These are phyloP conservation scores for Agrochola lota DNA, from an alignment of 2,888 invertebrate genomes.

Conservation along the genomic window DNA sequence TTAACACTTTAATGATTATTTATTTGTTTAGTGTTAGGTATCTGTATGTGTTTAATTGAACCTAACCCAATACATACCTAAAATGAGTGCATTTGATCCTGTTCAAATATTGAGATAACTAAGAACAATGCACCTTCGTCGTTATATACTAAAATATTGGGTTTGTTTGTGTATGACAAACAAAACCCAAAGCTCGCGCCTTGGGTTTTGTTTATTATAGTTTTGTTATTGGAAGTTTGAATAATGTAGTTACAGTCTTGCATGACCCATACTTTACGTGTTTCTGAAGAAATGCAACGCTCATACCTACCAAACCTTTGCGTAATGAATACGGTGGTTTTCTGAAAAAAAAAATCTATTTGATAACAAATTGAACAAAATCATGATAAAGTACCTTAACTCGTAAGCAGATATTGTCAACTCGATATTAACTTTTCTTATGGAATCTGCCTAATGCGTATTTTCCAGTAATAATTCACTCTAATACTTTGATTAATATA, in stretches of 20 bases:
- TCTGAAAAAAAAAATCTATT: background rate
- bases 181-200: too few relatives aligned
- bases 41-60: background rate
- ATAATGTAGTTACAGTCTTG: background rate
- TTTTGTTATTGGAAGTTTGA: conserved; percentile 3
- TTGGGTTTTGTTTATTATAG: background rate
- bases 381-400: background rate
- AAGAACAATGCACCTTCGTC: conserved; percentile 21
- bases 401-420: background rate
- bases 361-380: background rate
- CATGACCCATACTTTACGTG: background rate
- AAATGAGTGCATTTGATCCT: conserved; percentile 3
- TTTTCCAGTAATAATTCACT: background rate
- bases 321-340: background rate
- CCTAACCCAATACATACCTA: background rate
- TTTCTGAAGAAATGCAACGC: background rate
- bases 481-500: background rate
- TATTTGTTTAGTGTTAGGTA: conserved; percentile 21
- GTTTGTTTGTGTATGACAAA: background rate
- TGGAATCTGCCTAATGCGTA: background rate
- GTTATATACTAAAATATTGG: background rate
- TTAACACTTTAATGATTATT: conserved; percentile 7
- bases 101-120: conserved; percentile 32
- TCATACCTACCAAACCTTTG: background rate
- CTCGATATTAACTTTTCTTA: background rate